These are phyloP conservation scores for Hemibagrus guttatus DNA, from an alignment of 2,797 vertebrate species.

Conservation along the genomic window DNA sequence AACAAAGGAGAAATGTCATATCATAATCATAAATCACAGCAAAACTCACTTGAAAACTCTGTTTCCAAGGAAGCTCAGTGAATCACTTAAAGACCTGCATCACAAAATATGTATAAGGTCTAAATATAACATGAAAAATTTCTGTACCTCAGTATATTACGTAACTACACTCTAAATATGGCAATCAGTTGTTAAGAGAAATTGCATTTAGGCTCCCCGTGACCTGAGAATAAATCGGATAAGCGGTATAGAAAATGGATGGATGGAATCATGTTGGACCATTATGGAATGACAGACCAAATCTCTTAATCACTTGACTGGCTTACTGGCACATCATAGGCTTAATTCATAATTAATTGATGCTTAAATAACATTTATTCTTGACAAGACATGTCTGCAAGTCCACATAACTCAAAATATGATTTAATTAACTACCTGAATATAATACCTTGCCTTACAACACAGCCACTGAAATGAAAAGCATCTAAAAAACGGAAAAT, in stretches of 20 bases:
- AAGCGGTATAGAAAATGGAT: not conserved
- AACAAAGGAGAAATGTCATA: not conserved
- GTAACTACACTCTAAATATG: not conserved
- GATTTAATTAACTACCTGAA: not conserved
- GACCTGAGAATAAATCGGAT: too few species aligned
- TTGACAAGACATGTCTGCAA: not conserved
- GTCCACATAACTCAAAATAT: not conserved
- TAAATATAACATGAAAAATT: not conserved
- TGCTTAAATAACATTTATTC: too few species aligned
- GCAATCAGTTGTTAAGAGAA: not conserved
- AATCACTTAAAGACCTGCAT: not conserved
- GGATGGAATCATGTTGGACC: not conserved
- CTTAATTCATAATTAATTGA: not conserved
- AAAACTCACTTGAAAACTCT: not conserved
- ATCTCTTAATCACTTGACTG: not conserved
- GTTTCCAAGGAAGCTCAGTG: not conserved
- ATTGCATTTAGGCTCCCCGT: not conserved
- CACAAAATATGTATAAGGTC: not conserved
- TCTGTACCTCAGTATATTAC: not conserved
- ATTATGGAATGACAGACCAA: not conserved
- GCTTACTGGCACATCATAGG: not conserved
- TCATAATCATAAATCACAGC: not conserved
- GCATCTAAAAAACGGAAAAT: not conserved
- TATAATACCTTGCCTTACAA: not conserved
- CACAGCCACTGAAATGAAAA: not conserved